phyloP scores from a whole-genome alignment of 1,140 invertebrate species.

The Calephelis nemesis region DNA sequence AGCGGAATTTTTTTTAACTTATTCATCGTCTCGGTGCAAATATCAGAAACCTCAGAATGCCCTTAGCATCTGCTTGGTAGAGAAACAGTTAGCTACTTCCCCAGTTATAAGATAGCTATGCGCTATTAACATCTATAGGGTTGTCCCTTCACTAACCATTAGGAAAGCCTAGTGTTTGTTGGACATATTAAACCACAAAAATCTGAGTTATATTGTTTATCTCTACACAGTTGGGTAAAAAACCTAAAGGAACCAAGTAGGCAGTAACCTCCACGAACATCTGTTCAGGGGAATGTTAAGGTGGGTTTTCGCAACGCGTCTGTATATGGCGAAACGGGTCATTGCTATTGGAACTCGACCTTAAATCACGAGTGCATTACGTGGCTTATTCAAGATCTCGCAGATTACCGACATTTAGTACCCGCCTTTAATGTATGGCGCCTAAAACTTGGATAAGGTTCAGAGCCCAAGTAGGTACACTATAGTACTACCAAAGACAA shows the following conservation, averaged over 20 bases:
- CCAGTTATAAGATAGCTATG: too few species aligned
- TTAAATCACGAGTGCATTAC: slow-evolving; percentile 26
- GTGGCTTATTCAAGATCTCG: slow-evolving; percentile 2
- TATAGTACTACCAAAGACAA: neutral
- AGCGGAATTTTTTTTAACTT: too few species aligned
- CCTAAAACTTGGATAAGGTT: neutral
- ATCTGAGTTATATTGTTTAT: too few species aligned
- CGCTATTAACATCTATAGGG: too few species aligned
- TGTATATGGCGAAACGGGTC: slow-evolving; percentile 53
- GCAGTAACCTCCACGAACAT: slow-evolving; percentile 44
- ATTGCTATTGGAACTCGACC: slow-evolving; percentile 46
- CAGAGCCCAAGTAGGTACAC: neutral
- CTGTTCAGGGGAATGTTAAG: slow-evolving; percentile 48
- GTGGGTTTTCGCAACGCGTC: slow-evolving; percentile 43
- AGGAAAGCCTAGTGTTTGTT: too few species aligned
- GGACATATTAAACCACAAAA: too few species aligned
- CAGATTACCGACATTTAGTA: slow-evolving; percentile 6
- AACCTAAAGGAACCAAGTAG: slow-evolving; percentile 24
- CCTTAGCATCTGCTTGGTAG: too few species aligned
- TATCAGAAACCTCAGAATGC: too few species aligned
- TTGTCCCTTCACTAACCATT: too few species aligned
- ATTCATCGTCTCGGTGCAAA: too few species aligned
- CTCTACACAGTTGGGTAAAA: neutral
- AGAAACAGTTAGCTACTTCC: too few species aligned
- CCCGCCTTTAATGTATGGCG: neutral